These are phyloP conservation scores for Pammene aurita DNA, from an alignment of 2,888 invertebrate species.

Conservation along the genomic window DNA sequence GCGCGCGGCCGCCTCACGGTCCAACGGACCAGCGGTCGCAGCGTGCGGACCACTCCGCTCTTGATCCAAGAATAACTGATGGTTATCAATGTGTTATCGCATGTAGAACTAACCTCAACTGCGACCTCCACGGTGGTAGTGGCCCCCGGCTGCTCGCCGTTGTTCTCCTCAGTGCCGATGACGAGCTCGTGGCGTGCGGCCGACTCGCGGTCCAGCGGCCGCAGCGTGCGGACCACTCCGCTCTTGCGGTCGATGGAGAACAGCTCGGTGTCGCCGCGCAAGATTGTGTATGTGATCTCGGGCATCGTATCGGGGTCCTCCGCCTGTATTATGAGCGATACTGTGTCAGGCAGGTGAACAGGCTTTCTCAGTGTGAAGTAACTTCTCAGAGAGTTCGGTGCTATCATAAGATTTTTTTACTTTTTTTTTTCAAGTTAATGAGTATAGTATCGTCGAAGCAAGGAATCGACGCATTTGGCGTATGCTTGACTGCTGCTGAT, in stretches of 20 bases:
- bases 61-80: slow-evolving; percentile 78
- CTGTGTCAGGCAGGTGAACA: too few species aligned
- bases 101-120: slow-evolving; percentile 83
- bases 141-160: slow-evolving; percentile 86
- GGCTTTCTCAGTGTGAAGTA: too few species aligned
- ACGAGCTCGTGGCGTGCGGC: slow-evolving; percentile 88
- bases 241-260: slow-evolving; percentile 92
- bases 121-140: slow-evolving; percentile 89
- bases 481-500: too few species aligned
- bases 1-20: slow-evolving; percentile 89
- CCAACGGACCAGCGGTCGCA: slow-evolving; percentile 90
- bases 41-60: slow-evolving; percentile 90
- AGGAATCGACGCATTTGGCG: too few species aligned
- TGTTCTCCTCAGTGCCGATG: slow-evolving; percentile 93
- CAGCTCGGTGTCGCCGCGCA: slow-evolving; percentile 90
- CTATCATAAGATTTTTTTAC: too few species aligned
- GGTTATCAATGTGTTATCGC: slow-evolving; percentile 62
- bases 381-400: too few species aligned
- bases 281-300: slow-evolving; percentile 92
- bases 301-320: slow-evolving; percentile 91
- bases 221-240: slow-evolving; percentile 90
- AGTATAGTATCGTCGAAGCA: too few species aligned
- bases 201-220: slow-evolving; percentile 90
- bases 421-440: too few species aligned
- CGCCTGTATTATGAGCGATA: slow-evolving; percentile 82